Conservation (phyloP, 2,113 vertebrate genomes). For the Alethe diademata region DNA sequence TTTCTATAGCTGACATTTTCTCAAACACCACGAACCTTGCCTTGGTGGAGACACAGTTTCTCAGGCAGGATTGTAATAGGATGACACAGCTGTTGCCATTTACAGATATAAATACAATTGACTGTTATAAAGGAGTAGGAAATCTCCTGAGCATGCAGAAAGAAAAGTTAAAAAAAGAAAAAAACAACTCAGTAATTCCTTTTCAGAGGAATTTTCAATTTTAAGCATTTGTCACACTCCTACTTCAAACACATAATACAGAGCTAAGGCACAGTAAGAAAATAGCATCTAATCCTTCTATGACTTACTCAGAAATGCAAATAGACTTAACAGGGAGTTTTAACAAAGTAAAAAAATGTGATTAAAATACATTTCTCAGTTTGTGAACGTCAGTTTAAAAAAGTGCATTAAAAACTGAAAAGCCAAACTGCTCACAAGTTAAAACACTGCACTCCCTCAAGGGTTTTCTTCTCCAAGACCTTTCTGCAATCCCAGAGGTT, state of each 20-base stretch:
- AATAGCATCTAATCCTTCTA: not conserved
- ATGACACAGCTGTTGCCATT: not conserved
- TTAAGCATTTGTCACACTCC: conserved; percentile 17
- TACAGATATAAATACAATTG: not conserved
- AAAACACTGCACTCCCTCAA: not conserved
- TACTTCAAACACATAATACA: not conserved
- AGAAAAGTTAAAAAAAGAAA: not conserved
- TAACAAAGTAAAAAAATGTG: not conserved
- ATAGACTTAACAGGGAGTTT: not conserved
- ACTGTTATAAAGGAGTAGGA: not conserved
- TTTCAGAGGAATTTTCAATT: not conserved
- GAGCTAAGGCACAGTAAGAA: not conserved
- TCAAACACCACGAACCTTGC: not conserved
- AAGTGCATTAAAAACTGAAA: not conserved
- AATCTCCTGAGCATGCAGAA: not conserved
- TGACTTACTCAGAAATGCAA: not conserved
- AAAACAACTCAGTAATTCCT: not conserved
- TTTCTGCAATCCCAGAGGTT: not conserved
- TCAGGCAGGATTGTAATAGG: not conserved
- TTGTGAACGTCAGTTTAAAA: not conserved
- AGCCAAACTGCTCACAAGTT: not conserved
- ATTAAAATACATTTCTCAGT: not conserved
- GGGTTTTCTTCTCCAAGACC: not conserved
- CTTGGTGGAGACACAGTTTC: not conserved
- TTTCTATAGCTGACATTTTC: conserved; percentile 3